Conservation (phyloP, 2,113 vertebrate species). For the Chiloscyllium plagiosum region DNA sequence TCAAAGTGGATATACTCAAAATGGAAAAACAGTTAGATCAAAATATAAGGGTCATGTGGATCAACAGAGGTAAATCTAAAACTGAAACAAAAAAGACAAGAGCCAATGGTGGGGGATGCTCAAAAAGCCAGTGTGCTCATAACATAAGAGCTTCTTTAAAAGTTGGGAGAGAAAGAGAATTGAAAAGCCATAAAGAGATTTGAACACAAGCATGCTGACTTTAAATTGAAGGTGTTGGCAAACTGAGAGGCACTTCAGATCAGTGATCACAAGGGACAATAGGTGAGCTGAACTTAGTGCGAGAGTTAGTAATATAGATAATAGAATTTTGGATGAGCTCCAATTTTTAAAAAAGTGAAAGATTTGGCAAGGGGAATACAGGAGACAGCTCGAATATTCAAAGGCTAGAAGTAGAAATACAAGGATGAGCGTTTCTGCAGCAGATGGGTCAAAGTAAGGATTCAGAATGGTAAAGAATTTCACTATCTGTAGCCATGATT, state of each 20-base stretch:
- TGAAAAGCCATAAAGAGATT: not conserved
- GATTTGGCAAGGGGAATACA: not conserved
- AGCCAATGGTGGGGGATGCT: not conserved
- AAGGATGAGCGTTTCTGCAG: not conserved
- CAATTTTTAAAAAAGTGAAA: not conserved
- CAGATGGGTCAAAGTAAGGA: not conserved
- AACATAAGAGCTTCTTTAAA: not conserved
- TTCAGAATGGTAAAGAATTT: not conserved
- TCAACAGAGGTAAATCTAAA: not conserved
- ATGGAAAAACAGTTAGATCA: not conserved
- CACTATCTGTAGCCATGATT: not conserved
- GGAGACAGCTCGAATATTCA: not conserved
- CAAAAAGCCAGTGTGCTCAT: not conserved
- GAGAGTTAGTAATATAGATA: not conserved
- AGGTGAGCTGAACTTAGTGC: not conserved
- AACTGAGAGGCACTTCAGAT: not conserved
- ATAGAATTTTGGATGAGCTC: not conserved
- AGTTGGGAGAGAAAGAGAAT: not conserved
- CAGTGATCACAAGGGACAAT: not conserved
- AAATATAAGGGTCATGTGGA: not conserved
- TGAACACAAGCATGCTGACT: not conserved
- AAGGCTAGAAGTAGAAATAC: not conserved
- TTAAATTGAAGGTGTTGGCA: not conserved
- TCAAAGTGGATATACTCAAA: not conserved
- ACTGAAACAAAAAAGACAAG: not conserved